Percentiles rank a stretch among this genome's conserved stretches.
Evolutionary conservation across 2,797 vertebrate genomes (phyloP).

Genomic region (Cynodonichthys magdalenae): DNA sequence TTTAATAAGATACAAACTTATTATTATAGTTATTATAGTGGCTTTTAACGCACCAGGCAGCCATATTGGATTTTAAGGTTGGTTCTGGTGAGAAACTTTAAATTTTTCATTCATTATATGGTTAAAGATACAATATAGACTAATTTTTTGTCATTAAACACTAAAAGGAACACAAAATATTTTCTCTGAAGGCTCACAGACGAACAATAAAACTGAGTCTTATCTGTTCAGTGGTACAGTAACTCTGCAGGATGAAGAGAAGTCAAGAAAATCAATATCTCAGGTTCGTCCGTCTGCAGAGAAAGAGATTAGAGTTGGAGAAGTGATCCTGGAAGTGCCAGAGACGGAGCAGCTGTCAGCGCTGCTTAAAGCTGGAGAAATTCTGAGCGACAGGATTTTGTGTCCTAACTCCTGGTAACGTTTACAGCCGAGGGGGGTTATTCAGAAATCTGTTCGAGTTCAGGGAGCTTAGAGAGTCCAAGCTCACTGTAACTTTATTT

Average conservation of each 20-base stretch:
- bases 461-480: not conserved
- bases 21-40: no score
- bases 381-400: not conserved
- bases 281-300: not conserved
- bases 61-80: no score
- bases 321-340: slow-evolving; percentile 4
- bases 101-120: no score
- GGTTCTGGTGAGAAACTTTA: no score
- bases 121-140: not conserved
- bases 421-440: not conserved
- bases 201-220: not conserved
- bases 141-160: not conserved
- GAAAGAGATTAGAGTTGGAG: not conserved
- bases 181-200: not conserved
- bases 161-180: not conserved
- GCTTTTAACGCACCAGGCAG: no score
- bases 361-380: slow-evolving; percentile 1
- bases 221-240: not conserved
- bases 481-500: no score
- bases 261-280: not conserved
- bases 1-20: no score
- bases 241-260: not conserved
- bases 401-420: not conserved
- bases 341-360: not conserved
- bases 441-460: not conserved